Evolutionary conservation across 2,888 invertebrate species (phyloP), one percentile per base, ranked within the genome.

Genomic region (Hyposoter dolosus): DNA sequence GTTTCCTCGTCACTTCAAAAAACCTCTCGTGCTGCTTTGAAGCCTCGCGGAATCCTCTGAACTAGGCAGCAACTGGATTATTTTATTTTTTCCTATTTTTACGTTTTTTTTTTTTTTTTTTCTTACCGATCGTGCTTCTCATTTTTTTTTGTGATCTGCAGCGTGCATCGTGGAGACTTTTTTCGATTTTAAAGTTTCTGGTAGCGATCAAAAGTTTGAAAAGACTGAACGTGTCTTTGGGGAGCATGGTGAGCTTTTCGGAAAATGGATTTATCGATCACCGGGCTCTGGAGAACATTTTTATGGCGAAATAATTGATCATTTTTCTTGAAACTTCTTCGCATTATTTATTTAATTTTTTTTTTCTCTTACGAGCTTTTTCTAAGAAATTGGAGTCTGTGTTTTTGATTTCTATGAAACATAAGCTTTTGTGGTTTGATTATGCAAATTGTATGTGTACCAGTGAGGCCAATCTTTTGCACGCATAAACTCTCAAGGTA

Each of bases 131-230:
- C 45, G 28, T 17, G 32, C 28, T 47, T 6, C 5, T 43, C 15
- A 43, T 17, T 43, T 7, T 43, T 7, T 43, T 23, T n/a, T 0
- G 35, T 53, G 23, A 40, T 23, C 43, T 45, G 19, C 23, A n/a
- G 7, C 56, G 1, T 19, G 23, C 43, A 17, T 43, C 23, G 60
- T 43, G 17, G 17, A 40, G 10, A 60, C 23, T 75, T 60, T 53
- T 32, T 50, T 47, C 56, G 28, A 56, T 76, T 28, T 72, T 2
- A 43, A 23, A 45, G n/a, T 63, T 23, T 23, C 17, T 17, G 23
- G 45, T 60, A 28, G 74, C 50, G 85, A 85, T 85, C 78, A 81
- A 72, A 68, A 87, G 43, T 85, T 83, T 84, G 50, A 35, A 23
- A 40, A 53, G 40, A 32, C 50, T 53, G 7, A 12, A 17, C 19